Percentiles rank a stretch among this genome's conserved stretches.
These are phyloP conservation scores for Drosophila bipectinata DNA, from an alignment of 1,140 invertebrate species.

Conservation along the genomic window DNA sequence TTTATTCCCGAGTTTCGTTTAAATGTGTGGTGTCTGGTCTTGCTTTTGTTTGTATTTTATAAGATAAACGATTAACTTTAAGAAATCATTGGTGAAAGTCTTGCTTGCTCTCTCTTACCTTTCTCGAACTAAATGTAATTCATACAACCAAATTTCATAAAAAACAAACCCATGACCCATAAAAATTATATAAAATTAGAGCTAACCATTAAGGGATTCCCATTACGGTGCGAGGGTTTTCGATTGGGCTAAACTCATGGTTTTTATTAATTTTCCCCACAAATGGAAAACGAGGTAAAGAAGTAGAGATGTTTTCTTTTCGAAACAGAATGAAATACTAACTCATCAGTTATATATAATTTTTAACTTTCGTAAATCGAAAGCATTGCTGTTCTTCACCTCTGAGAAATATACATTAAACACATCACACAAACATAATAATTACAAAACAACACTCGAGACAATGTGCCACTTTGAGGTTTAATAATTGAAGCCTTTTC, in stretches of 20 bases:
- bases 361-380: background rate
- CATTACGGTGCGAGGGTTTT: conserved; percentile 69
- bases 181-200: conserved; percentile 35
- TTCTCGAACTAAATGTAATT: conserved; percentile 52
- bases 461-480: conserved; percentile 1
- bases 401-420: conserved; percentile 24
- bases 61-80: conserved; percentile 58
- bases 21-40: conserved; percentile 78
- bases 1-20: conserved; percentile 16
- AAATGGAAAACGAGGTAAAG: background rate
- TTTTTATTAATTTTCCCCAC: conserved; percentile 4
- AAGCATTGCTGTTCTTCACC: conserved; percentile 3
- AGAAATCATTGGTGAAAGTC: conserved; percentile 75
- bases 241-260: conserved; percentile 65
- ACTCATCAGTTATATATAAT: no score
- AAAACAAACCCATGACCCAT: conserved; percentile 42
- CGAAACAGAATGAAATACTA: background rate
- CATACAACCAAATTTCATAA: conserved; percentile 42
- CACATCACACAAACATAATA: conserved; percentile 37
- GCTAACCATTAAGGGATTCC: conserved; percentile 56
- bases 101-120: conserved; percentile 41
- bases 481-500: conserved; percentile 16
- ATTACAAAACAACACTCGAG: conserved; percentile 25
- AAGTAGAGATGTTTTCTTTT: conserved; percentile 1
- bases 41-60: conserved; percentile 53